phyloP scores from a whole-genome alignment of 2,888 invertebrate genomes.

The Sphinx pinastri region DNA sequence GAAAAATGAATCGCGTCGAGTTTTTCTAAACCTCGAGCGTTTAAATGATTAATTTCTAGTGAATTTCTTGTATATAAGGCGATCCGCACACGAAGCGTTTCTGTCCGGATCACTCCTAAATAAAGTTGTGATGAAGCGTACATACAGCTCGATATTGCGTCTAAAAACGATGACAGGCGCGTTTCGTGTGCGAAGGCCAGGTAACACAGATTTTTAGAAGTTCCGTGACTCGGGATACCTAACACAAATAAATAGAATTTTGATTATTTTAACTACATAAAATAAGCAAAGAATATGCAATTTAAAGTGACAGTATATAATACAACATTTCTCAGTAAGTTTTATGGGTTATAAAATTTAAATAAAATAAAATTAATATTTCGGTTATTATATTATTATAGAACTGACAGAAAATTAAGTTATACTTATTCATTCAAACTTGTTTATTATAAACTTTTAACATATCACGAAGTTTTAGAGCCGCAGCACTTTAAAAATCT shows the following conservation, averaged over 20 bases:
- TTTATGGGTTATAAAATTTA: too few species aligned
- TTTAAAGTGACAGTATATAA: too few species aligned
- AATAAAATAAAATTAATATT: too few species aligned
- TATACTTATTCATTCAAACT: too few species aligned
- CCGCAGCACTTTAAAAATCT: neutral
- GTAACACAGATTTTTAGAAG: neutral
- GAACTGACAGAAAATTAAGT: too few species aligned
- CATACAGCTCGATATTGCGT: constrained; percentile 10
- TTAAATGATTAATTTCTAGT: constrained; percentile 9
- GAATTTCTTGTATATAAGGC: constrained; percentile 1
- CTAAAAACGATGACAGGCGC: neutral
- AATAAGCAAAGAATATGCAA: too few species aligned
- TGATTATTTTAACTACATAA: neutral
- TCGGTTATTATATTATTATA: too few species aligned
- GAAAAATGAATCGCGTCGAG: constrained; percentile 11
- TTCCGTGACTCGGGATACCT: neutral
- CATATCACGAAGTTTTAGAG: neutral
- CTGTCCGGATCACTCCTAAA: neutral
- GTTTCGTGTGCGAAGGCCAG: constrained; percentile 4
- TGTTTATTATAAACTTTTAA: too few species aligned
- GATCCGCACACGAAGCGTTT: neutral
- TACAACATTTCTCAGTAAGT: too few species aligned
- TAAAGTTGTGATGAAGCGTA: constrained; percentile 16
- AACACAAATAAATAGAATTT: neutral
- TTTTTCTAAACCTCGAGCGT: constrained; percentile 7